Base-by-base conservation (phyloP, 92 coral and sea anemone genomes). In the Actinernus sp. region DNA sequence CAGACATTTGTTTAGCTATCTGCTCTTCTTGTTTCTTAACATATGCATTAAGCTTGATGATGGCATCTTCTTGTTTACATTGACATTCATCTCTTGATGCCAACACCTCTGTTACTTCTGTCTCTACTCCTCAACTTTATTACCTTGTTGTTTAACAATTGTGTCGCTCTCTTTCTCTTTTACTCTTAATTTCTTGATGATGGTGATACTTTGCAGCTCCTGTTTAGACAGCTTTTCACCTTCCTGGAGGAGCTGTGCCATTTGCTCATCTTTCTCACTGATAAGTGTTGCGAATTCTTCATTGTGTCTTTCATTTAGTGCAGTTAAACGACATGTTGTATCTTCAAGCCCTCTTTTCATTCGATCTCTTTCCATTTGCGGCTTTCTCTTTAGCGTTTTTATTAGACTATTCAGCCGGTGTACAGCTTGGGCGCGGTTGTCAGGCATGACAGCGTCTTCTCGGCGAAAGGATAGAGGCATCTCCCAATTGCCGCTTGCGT, bases 171-270 rank as follows among this genome's bases (percentile, higher is more conserved):
- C 99, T 74, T 95, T 95, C 55, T 95, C 99, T 26, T 95, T 95
- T 24, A 79, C 85, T 80, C 99, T 82, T 24, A 95, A 74, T 56
- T 91, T 95, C 86, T 87, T 95, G 23, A 95, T 78, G 33, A 81
- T 85, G 36, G 84, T 95, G 78, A 87, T 91, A 31, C 94, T 84
- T 61, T 95, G 99, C 12, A 95, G 91, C 45, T 91, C 88, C 56
- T 95, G 95, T 64, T 91, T 91, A 21, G 99, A 95, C 51, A 95
- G 81, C 67, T 95, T 95, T 83, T 91, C 99, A 76, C 99, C 99
- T 91, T 95, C 99, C 44, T 62, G 71, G 53, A 95, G 77, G 9
- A 95, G 89, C 60, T 95, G 89, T 59, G 90, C 73, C 46, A 95
- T 91, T 63, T 95, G 99, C 56, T 87, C 92, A 73, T 95, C 99